Evolutionary conservation across 2,797 vertebrate species (phyloP).

Genomic region (Gambelia wislizenii): DNA sequence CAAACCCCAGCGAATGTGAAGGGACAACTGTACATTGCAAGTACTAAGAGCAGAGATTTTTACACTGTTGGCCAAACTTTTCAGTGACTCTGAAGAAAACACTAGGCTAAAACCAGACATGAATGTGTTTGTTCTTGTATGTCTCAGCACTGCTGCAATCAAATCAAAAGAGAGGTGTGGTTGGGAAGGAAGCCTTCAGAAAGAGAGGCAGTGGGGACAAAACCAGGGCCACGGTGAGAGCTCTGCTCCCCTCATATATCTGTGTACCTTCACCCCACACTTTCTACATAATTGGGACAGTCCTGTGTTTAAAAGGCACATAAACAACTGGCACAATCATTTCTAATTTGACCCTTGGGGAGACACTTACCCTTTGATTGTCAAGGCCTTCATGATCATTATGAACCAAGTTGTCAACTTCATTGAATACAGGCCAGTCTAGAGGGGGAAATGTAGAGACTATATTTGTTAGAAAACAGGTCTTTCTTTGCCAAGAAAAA

Average conservation of each 20-base stretch:
- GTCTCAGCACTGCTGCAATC: neutral
- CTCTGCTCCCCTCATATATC: neutral
- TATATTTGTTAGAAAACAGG: conserved; percentile 34
- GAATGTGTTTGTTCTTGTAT: neutral
- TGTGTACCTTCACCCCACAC: too few species aligned
- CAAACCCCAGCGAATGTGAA: too few species aligned
- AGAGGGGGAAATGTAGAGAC: conserved; percentile 49
- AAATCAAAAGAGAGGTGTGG: neutral
- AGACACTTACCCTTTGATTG: conserved; percentile 86
- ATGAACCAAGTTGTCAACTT: conserved; percentile 82
- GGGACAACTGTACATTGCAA: neutral
- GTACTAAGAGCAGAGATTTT: neutral
- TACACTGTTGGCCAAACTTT: neutral
- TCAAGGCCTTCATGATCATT: conserved; percentile 76
- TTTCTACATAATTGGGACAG: neutral
- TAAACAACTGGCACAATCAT: neutral
- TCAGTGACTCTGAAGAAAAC: neutral
- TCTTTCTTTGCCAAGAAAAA: conserved; percentile 6
- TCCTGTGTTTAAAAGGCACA: neutral
- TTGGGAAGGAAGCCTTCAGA: too few species aligned
- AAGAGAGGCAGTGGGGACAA: neutral
- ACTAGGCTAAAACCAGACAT: neutral
- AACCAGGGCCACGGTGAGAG: neutral
- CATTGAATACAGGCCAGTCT: conserved; percentile 87
- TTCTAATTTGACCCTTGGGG: neutral